Percentiles rank a stretch among this genome's conserved stretches.
Conservation (phyloP, 2,888 invertebrate species). For the Xanthorhoe designata region DNA sequence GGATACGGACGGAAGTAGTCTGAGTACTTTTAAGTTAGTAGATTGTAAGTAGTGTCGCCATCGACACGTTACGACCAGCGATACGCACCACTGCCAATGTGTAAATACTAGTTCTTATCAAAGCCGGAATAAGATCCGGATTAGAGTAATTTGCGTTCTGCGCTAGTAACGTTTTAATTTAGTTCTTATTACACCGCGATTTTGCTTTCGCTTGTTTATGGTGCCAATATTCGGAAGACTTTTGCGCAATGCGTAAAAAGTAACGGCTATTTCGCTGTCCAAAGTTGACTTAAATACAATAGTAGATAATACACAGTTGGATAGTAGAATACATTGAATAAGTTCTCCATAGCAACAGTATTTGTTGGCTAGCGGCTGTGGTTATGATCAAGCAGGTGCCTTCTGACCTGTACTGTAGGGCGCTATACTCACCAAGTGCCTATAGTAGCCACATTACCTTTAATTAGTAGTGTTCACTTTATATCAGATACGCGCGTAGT, state of each 20-base stretch:
- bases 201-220: constrained; percentile 56
- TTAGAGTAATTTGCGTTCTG: constrained; percentile 63
- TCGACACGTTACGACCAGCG: constrained; percentile 72
- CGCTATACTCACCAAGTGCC: constrained; percentile 70
- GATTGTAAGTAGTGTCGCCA: constrained; percentile 44
- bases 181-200: constrained; percentile 51
- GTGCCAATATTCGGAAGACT: constrained; percentile 46
- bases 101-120: constrained; percentile 69
- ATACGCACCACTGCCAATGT: constrained; percentile 78
- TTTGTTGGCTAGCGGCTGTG: constrained; percentile 18
- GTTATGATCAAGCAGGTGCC: constrained; percentile 30
- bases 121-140: constrained; percentile 46
- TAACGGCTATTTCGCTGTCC: constrained; percentile 25
- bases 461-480: constrained; percentile 68
- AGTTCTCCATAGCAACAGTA: constrained; percentile 1
- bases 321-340: neutral
- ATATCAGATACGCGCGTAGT: constrained; percentile 67
- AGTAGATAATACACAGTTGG: neutral
- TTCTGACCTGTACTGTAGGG: constrained; percentile 33
- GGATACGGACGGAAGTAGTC: constrained; percentile 57
- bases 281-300: constrained; percentile 1
- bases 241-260: constrained; percentile 3
- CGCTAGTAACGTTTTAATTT: constrained; percentile 49
- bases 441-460: constrained; percentile 48
- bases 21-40: constrained; percentile 63